These are phyloP conservation scores for Limosa lapponica DNA, from an alignment of 2,797 vertebrate species.

Conservation along the genomic window DNA sequence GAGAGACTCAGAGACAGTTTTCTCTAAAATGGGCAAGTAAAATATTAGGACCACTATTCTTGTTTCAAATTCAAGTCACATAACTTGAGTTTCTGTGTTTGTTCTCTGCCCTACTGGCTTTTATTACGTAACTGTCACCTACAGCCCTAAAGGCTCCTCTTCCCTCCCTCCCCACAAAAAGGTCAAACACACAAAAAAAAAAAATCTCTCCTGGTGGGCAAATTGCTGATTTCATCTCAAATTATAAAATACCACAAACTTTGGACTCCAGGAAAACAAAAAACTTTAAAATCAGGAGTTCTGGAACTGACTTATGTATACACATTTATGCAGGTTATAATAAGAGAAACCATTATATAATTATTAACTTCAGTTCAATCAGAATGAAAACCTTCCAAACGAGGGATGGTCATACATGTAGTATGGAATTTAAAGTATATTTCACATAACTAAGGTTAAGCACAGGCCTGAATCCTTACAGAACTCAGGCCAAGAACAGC, in stretches of 20 bases:
- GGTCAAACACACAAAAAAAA: background rate
- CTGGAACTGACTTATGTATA: background rate
- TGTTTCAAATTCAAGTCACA: background rate
- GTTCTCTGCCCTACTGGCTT: background rate
- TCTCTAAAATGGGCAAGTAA: background rate
- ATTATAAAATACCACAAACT: background rate
- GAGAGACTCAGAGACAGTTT: background rate
- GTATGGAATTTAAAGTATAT: background rate
- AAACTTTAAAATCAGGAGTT: background rate
- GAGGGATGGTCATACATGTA: background rate
- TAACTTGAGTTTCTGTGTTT: background rate
- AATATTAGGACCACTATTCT: background rate
- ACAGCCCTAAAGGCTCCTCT: background rate
- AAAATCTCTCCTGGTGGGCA: background rate
- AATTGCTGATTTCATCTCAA: background rate
- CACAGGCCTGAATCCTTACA: background rate
- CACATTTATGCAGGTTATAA: background rate
- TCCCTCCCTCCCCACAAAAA: background rate
- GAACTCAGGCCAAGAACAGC: background rate
- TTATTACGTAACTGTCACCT: background rate
- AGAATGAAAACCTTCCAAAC: background rate
- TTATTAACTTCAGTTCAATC: background rate
- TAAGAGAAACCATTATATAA: background rate
- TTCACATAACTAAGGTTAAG: background rate
- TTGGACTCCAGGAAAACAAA: background rate